phyloP scores from a whole-genome alignment of 1,140 invertebrate species.

The Fopius arisanus region DNA sequence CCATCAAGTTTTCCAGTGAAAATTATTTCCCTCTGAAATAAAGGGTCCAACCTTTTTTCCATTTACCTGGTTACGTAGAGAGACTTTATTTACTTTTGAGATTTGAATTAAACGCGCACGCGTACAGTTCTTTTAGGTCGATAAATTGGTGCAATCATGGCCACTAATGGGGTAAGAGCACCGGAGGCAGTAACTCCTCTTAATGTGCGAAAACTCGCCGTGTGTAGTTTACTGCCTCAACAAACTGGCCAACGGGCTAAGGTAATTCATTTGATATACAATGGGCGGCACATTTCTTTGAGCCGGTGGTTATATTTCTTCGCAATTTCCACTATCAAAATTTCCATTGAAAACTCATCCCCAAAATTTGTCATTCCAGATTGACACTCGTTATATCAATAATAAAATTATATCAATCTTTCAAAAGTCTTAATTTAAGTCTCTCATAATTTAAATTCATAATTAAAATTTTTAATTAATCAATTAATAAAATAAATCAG shows the following conservation, averaged over 20 bases:
- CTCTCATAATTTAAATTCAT: too few relatives aligned
- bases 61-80: neutral
- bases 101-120: slow-evolving; percentile 8
- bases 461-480: too few relatives aligned
- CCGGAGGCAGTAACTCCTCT: slow-evolving; percentile 25
- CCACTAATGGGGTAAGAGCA: slow-evolving; percentile 26
- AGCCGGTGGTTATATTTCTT: neutral
- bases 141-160: slow-evolving; percentile 31
- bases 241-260: slow-evolving; percentile 29
- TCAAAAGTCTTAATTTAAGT: too few relatives aligned
- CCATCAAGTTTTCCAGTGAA: neutral
- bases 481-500: too few relatives aligned
- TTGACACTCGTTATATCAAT: neutral
- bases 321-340: neutral
- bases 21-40: neutral
- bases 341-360: neutral
- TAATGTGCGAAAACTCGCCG: slow-evolving; percentile 28
- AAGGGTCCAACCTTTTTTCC: slow-evolving; percentile 33
- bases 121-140: slow-evolving; percentile 14
- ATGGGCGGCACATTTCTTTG: neutral
- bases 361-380: neutral
- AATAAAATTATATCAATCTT: too few relatives aligned
- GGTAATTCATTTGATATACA: slow-evolving; percentile 33
- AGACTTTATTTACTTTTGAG: neutral
- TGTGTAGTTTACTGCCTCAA: slow-evolving; percentile 23